Conservation (phyloP, 2,888 invertebrate species). For the Neoascia interrupta region DNA sequence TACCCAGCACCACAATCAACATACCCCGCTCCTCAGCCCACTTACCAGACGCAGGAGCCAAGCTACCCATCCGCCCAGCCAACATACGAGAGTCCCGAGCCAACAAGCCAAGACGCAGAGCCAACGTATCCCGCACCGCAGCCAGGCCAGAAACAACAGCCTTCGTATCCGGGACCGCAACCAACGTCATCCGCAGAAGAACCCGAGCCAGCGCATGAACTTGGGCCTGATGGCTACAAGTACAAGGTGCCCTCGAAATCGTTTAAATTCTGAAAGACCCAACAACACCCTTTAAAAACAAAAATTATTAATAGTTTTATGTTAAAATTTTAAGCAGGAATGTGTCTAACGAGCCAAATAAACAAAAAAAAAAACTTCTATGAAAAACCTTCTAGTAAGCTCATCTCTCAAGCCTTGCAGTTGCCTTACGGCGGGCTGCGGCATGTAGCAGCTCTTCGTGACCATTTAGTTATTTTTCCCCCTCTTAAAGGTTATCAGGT, state of each 20-base stretch:
- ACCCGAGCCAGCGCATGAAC: conserved; percentile 59
- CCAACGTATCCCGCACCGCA: conserved; percentile 22
- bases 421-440: too few relatives aligned
- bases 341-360: too few relatives aligned
- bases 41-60: conserved; percentile 67
- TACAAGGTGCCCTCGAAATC: conserved; percentile 77
- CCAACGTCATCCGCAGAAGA: conserved; percentile 11
- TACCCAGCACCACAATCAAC: conserved; percentile 28
- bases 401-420: too few relatives aligned
- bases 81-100: background rate
- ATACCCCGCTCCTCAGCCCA: conserved; percentile 62
- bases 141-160: conserved; percentile 1
- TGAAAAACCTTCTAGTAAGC: too few relatives aligned
- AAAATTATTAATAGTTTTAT: too few relatives aligned
- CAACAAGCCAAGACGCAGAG: too few relatives aligned
- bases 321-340: too few relatives aligned
- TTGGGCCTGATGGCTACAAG: conserved; percentile 78
- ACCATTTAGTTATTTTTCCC: too few relatives aligned
- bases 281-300: too few relatives aligned
- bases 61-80: conserved; percentile 35
- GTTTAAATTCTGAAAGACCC: conserved; percentile 77
- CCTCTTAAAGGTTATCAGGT: too few relatives aligned
- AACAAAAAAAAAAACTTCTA: too few relatives aligned
- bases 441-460: too few relatives aligned
- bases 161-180: conserved; percentile 7